Evolutionary conservation across 23 tunicate genomes (phyloP).

Genomic region (Styela plicata): DNA sequence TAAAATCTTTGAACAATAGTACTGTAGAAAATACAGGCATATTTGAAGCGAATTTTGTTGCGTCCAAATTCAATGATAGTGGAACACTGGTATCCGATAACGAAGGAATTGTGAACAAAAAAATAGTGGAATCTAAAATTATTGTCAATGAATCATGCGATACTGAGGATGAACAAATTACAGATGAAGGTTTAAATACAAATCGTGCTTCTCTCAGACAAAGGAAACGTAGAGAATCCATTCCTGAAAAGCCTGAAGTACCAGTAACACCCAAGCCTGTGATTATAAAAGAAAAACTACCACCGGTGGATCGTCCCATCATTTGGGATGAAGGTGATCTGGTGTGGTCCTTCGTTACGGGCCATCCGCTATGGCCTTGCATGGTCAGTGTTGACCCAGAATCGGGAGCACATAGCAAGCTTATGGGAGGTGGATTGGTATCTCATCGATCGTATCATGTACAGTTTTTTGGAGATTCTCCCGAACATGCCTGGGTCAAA

Average conservation of each 20-base stretch:
- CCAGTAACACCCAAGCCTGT: not conserved
- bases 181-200: not conserved
- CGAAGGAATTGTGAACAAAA: too few species aligned
- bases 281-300: slow-evolving; percentile 24
- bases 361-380: slow-evolving; percentile 89
- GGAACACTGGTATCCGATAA: too few species aligned
- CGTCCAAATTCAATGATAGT: too few species aligned
- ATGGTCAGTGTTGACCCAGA: slow-evolving; percentile 51
- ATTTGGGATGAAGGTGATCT: slow-evolving; percentile 46
- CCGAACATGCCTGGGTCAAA: slow-evolving; percentile 80
- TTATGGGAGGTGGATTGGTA: slow-evolving; percentile 24
- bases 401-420: slow-evolving; percentile 43
- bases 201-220: not conserved
- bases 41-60: too few species aligned
- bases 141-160: too few species aligned
- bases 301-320: slow-evolving; percentile 40
- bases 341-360: slow-evolving; percentile 77
- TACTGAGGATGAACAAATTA: too few species aligned
- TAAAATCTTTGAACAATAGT: too few species aligned
- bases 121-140: too few species aligned
- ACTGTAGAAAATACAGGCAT: too few species aligned
- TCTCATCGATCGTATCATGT: slow-evolving; percentile 57
- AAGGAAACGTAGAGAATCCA: not conserved
- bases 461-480: slow-evolving; percentile 82
- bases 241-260: not conserved